These are phyloP conservation scores for Propithecus deckenii DNA, from an alignment of 2,797 vertebrate species.

Conservation along the genomic window DNA sequence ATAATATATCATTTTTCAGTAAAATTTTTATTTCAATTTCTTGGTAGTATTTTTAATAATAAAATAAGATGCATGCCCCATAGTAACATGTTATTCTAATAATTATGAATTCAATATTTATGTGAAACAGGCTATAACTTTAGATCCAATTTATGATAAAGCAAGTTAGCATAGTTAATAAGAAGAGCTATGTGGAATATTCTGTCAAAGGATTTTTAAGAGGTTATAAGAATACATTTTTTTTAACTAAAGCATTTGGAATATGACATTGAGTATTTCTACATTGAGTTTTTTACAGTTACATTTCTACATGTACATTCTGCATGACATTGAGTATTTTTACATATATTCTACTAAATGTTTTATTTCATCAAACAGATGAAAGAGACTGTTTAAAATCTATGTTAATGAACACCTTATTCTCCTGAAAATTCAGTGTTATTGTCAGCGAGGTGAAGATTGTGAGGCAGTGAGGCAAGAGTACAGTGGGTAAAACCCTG, in stretches of 20 bases:
- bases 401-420: neutral
- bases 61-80: slow-evolving; percentile 37
- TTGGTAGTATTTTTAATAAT: slow-evolving; percentile 66
- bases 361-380: neutral
- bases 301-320: neutral
- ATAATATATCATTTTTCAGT: slow-evolving; percentile 29
- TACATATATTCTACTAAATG: neutral
- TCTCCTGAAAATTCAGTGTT: neutral
- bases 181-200: neutral
- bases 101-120: neutral
- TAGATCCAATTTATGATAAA: slow-evolving; percentile 34
- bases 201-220: slow-evolving; percentile 1
- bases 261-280: neutral
- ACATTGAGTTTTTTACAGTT: neutral
- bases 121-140: neutral
- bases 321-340: neutral
- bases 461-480: neutral
- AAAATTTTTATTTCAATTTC: slow-evolving; percentile 67
- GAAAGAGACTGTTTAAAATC: neutral
- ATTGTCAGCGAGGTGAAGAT: neutral
- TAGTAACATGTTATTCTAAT: slow-evolving; percentile 28
- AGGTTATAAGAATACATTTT: neutral
- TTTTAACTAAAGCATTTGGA: neutral
- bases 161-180: neutral
- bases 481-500: neutral